phyloP scores from a whole-genome alignment of 2,888 invertebrate species.

The Acrocera orbiculus region DNA sequence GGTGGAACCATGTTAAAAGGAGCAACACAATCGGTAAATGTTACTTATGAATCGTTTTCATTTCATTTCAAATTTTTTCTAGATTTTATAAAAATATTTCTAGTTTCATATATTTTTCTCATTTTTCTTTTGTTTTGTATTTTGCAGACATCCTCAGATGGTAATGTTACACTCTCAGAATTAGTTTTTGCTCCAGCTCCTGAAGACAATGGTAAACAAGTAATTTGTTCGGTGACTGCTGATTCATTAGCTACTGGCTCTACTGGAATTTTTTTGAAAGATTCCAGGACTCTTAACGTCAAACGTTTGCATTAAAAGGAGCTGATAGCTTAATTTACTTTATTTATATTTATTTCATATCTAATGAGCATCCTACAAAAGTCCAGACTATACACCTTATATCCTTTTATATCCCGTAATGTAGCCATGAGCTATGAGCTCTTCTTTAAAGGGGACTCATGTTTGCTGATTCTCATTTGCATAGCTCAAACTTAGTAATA shows the following conservation, averaged over 20 bases:
- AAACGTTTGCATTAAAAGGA: too few species aligned
- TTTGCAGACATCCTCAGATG: constrained; percentile 27
- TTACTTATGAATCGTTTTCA: too few species aligned
- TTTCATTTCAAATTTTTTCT: too few species aligned
- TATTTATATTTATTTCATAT: not conserved
- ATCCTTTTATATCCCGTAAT: too few species aligned
- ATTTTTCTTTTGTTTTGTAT: constrained; percentile 3
- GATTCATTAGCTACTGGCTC: constrained; percentile 19
- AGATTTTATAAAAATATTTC: constrained; percentile 20
- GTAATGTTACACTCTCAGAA: constrained; percentile 30
- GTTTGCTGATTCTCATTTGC: constrained; percentile 2
- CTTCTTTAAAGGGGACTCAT: too few species aligned
- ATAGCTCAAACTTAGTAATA: constrained; percentile 6
- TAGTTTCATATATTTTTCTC: not conserved
- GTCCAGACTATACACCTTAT: too few species aligned
- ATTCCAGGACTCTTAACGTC: constrained; percentile 28
- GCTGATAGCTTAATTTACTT: not conserved
- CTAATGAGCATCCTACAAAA: too few species aligned
- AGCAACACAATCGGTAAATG: constrained; percentile 40
- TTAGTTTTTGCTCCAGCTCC: constrained; percentile 29
- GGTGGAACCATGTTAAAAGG: constrained; percentile 44
- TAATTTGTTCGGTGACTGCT: constrained; percentile 28
- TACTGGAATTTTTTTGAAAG: constrained; percentile 27
- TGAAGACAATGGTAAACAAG: constrained; percentile 31
- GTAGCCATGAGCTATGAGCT: too few species aligned